Base-by-base conservation (phyloP, 2,888 invertebrate genomes). In the Chironomus riparius region DNA sequence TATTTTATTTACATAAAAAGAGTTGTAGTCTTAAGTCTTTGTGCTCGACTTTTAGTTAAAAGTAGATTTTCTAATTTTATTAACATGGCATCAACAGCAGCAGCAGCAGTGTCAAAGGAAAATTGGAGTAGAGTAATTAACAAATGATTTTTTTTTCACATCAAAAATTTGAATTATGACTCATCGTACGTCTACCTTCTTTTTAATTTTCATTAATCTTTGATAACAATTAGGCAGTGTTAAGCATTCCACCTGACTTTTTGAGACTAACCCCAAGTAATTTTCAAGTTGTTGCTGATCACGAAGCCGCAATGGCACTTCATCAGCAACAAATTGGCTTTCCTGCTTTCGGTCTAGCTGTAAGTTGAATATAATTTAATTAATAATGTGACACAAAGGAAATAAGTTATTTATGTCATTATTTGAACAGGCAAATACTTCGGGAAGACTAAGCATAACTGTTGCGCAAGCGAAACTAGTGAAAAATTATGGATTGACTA, bases 401-500 rank as follows among this genome's bases (percentile, higher is more conserved):
- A 38, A 1, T 38, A 38, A 38, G 38, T 38, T 38, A 38, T 38
- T 38, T 38, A 38, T 38, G 10, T 4, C 4, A 38, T 38, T 38
- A 38, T 2, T 10, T 38, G 38, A 38, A 10, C 38, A 74, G 74
- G 74, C 65, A 47, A 74, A 74, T 24, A 74, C 74, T 12, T 4
- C 48, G 21, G 94, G 94, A 3, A 87, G 92, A 77, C 87, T 96
- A 56, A 93, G 91, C 82, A 91, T 96, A 79, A 95, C 95, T 13
- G 89, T 96, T 78, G 92, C 90, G 28, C 95, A 95, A 88, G 97
- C 96, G 3, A 95, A 94, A 85, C 87, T 97, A 77, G 91, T 92
- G 7, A 96, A 97, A 85, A 97, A 97, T 83, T 97, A 97, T 87
- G 97, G 97, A 10, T 87, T 97, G 81, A 93, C 95, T 0, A 88